Conservation (phyloP, 2,797 vertebrate species). For the Meriones psammophilus region DNA sequence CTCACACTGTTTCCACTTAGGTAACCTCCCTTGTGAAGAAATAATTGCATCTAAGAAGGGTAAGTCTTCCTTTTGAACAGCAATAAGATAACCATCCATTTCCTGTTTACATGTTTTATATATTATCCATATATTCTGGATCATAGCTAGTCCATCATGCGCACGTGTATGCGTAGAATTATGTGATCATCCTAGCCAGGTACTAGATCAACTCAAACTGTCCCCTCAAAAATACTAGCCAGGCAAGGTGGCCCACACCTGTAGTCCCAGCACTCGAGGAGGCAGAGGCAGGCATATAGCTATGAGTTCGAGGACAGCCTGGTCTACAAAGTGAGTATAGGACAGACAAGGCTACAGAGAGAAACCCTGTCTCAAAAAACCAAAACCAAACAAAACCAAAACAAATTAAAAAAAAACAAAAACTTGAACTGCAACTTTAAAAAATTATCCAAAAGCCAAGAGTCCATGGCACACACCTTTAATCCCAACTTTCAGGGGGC, state of each 20-base stretch:
- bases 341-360: too few relatives aligned
- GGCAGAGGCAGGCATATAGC: too few relatives aligned
- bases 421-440: background rate
- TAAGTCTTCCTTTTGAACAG: background rate
- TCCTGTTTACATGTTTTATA: background rate
- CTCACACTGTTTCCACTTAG: background rate
- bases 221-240: background rate
- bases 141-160: background rate
- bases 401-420: too few relatives aligned
- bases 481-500: too few relatives aligned
- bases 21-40: background rate
- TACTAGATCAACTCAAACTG: slow-evolving; percentile 10
- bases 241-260: too few relatives aligned
- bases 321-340: too few relatives aligned
- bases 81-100: background rate
- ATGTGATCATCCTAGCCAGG: background rate
- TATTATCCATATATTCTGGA: background rate
- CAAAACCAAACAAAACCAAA: too few relatives aligned
- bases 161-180: background rate
- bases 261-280: too few relatives aligned
- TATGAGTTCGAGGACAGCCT: too few relatives aligned
- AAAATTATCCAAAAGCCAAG: background rate
- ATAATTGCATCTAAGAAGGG: background rate
- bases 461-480: too few relatives aligned
- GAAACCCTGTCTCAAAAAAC: too few relatives aligned